These are phyloP conservation scores for Garrulus glandarius DNA, from an alignment of 2,797 vertebrate genomes.

Conservation along the genomic window DNA sequence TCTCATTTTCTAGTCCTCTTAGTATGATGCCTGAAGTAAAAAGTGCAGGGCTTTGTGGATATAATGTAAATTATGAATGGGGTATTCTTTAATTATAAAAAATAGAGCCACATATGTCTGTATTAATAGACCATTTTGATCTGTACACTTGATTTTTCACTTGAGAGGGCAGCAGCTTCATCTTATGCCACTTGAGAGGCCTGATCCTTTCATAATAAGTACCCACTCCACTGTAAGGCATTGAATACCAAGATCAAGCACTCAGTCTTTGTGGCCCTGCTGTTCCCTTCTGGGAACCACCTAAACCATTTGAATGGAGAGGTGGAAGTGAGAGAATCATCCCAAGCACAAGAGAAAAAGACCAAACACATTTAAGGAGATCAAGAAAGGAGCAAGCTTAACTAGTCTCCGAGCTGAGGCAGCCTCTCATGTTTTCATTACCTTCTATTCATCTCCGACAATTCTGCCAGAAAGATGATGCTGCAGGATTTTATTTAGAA, in stretches of 20 bases:
- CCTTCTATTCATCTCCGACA: neutral
- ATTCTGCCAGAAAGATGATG: neutral
- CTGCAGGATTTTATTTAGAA: neutral
- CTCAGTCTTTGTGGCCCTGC: neutral
- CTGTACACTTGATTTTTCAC: conserved; percentile 1
- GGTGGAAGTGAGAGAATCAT: neutral
- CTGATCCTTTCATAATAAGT: neutral
- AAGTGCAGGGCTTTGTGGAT: neutral
- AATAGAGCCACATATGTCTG: neutral
- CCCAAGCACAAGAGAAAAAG: neutral
- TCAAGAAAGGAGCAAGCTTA: neutral
- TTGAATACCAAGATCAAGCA: neutral
- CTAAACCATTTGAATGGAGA: neutral
- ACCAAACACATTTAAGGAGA: neutral
- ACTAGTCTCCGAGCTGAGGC: neutral
- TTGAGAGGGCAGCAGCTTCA: neutral
- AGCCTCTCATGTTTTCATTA: neutral
- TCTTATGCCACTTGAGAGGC: neutral
- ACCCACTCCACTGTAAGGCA: neutral
- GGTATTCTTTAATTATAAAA: neutral
- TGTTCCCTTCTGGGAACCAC: neutral
- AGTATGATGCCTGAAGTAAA: neutral
- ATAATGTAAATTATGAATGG: neutral
- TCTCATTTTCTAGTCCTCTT: neutral
- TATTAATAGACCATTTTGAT: neutral